Percentiles rank a stretch among this genome's conserved stretches.
Evolutionary conservation across 2,113 vertebrate genomes (phyloP).

Genomic region (Hoplias malabaricus): DNA sequence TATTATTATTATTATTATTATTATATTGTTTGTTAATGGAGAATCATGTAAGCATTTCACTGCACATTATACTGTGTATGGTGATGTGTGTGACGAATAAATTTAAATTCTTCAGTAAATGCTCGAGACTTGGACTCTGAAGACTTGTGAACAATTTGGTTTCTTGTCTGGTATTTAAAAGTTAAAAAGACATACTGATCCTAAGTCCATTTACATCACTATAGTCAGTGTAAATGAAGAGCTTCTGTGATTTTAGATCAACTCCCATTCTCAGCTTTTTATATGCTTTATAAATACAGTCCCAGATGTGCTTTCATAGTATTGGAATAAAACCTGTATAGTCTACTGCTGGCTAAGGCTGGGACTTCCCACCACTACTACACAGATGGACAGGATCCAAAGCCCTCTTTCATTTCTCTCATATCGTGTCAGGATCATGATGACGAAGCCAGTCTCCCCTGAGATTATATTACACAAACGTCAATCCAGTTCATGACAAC

Average conservation of each 20-base stretch:
- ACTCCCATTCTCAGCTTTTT: neutral
- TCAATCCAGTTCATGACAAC: constrained; percentile 1
- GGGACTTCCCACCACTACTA: neutral
- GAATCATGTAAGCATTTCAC: too few relatives aligned
- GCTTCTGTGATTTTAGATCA: neutral
- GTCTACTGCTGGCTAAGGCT: neutral
- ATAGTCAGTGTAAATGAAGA: neutral
- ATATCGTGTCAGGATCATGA: neutral
- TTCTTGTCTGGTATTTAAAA: neutral
- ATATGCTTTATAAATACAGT: neutral
- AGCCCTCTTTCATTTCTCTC: neutral
- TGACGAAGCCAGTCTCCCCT: neutral
- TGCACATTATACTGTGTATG: too few relatives aligned
- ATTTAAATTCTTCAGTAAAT: too few relatives aligned
- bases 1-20: too few relatives aligned
- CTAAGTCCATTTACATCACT: neutral
- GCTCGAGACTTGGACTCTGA: too few relatives aligned
- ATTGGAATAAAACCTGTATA: neutral
- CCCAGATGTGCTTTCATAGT: neutral
- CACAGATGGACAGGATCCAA: neutral
- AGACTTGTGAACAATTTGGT: too few relatives aligned
- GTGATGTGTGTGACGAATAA: too few relatives aligned
- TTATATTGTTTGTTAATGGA: too few relatives aligned
- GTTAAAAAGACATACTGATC: neutral
- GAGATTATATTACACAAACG: neutral